Percentiles rank a stretch among this genome's conserved stretches.
Evolutionary conservation across 2,888 invertebrate genomes (phyloP).

Genomic region (Proisotoma minuta): DNA sequence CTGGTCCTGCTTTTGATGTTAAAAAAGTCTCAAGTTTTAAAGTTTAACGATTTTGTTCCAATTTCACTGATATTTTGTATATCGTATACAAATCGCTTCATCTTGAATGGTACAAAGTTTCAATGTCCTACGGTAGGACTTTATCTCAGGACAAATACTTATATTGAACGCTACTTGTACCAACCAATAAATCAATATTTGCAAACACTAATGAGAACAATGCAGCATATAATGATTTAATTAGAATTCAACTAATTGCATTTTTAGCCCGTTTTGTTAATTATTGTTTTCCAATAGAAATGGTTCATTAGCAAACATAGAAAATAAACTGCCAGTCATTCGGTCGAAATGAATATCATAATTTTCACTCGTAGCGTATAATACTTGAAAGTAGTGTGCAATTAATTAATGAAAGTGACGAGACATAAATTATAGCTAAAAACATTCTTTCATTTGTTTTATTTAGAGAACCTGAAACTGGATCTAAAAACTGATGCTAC

Average conservation of each 20-base stretch:
- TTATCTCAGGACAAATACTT: not conserved
- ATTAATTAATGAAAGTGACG: slow-evolving; percentile 1
- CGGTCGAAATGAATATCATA: no score
- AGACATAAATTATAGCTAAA: not conserved
- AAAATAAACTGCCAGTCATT: no score
- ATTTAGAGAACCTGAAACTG: not conserved
- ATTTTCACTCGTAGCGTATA: no score
- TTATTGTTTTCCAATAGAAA: slow-evolving; percentile 2
- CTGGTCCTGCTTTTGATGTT: no score
- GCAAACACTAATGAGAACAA: not conserved
- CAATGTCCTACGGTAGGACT: no score
- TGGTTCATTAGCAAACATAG: not conserved
- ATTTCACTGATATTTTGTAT: no score
- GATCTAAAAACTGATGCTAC: not conserved
- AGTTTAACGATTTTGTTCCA: no score
- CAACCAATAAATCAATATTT: not conserved
- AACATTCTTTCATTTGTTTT: not conserved
- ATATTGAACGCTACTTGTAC: no score
- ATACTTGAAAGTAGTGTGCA: not conserved
- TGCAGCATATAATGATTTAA: not conserved
- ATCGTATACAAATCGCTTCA: no score
- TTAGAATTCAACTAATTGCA: no score
- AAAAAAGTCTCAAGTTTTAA: no score
- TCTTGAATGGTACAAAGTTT: no score
- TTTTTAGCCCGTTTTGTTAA: not conserved